Percentiles rank a stretch among this genome's conserved stretches.
phyloP scores from a whole-genome alignment of 2,797 vertebrate species.

The Diglossa cyanea region DNA sequence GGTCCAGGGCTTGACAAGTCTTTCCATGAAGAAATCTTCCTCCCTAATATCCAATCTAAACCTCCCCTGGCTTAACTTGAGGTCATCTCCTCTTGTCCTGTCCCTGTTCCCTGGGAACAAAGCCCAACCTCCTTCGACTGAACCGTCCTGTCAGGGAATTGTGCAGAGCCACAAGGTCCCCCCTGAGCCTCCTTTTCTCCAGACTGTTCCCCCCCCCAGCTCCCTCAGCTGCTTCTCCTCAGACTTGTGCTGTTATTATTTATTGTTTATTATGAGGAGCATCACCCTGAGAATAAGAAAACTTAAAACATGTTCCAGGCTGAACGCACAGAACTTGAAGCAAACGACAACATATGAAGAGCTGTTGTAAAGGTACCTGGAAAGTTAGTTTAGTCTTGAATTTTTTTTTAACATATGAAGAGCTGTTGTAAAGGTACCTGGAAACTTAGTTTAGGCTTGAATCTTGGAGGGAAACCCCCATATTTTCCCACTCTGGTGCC shows the following conservation, averaged over 20 bases:
- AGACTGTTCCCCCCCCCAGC: neutral
- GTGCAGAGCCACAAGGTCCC: neutral
- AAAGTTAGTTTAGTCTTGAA: neutral
- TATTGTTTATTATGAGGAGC: neutral
- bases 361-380: neutral
- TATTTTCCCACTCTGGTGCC: neutral
- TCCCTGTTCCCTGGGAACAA: neutral
- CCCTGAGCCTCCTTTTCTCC: neutral
- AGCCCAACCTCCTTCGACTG: accelerated
- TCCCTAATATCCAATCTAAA: neutral
- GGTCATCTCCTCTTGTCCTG: neutral
- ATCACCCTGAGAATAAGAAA: neutral
- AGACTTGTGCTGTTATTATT: neutral
- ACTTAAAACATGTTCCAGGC: neutral
- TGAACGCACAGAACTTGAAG: neutral
- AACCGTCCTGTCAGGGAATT: accelerated
- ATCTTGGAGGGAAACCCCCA: accelerated
- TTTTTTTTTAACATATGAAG: neutral
- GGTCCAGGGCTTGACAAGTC: neutral
- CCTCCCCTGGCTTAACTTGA: neutral
- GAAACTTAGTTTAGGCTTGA: neutral
- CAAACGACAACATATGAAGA: accelerated
- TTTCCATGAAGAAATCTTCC: neutral
- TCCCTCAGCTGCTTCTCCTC: neutral
- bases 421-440: neutral